Conservation (phyloP, 2,888 invertebrate genomes). For the Lasioglossum lativentre region DNA sequence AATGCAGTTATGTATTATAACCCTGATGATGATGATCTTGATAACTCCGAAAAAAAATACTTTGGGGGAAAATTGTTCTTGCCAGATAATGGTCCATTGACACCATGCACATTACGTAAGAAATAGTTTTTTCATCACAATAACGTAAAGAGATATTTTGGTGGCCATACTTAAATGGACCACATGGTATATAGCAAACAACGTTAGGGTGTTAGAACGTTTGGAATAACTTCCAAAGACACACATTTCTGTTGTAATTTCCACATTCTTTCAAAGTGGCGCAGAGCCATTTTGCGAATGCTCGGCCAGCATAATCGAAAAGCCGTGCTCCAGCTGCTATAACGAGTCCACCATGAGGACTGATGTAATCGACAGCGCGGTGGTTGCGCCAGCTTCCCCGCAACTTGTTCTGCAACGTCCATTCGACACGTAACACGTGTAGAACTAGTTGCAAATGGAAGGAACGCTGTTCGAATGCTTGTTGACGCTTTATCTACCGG, state of each 20-base stretch:
- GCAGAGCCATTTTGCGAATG: neutral
- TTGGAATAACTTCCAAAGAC: neutral
- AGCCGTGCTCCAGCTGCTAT: neutral
- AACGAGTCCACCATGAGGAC: neutral
- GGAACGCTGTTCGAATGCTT: neutral
- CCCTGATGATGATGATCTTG: too few relatives aligned
- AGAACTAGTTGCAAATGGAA: neutral
- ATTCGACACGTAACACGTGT: neutral
- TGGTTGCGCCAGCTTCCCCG: constrained; percentile 10
- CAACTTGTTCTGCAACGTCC: neutral
- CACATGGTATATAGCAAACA: too few relatives aligned
- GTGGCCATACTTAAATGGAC: too few relatives aligned
- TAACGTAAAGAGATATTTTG: too few relatives aligned
- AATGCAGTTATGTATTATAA: too few relatives aligned
- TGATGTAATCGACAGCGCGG: constrained; percentile 10
- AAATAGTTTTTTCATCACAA: too few relatives aligned
- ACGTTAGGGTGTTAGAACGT: neutral
- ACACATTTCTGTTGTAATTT: neutral
- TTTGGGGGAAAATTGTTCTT: too few relatives aligned
- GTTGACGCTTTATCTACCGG: neutral
- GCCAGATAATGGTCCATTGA: too few relatives aligned
- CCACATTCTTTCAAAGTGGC: neutral
- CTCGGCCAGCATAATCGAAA: constrained; percentile 3
- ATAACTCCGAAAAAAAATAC: too few relatives aligned
- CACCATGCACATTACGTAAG: too few relatives aligned